Evolutionary conservation across 2,888 invertebrate genomes (phyloP), one percentile per base, ranked within the genome.

Genomic region (Trissolcus japonicus): DNA sequence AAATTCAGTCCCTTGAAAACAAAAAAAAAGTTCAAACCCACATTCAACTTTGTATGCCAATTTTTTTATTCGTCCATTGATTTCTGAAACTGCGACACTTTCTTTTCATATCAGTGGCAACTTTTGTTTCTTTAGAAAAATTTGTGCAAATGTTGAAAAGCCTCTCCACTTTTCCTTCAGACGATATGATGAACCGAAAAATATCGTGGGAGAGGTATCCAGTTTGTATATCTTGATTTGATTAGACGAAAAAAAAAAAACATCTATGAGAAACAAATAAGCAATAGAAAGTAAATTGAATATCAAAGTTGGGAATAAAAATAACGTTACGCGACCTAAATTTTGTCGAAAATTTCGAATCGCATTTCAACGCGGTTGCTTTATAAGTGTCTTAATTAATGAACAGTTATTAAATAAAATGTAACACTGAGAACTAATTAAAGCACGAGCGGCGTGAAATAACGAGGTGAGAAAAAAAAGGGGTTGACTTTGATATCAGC

Each of bases 391-490:
- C 19, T 54, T 63, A 63, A 63, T 65, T 65, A 56, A 65, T 56
- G 17, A 65, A 56, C 46, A 63, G 55, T 63, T 63, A 63, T 63
- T 53, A 41, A 53, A 51, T 40, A 25, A 61, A 17, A 63, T 35
- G 25, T 41, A 53, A 63, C 53, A 53, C 17, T 16, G 61, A 21
- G 25, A 17, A 54, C 62, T 55, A 63, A 63, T 63, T 63, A 25
- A 48, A 63, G 19, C 17, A 6, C 46, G 46, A 46, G 16, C 46
- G 16, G 9, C 46, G 46, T 6, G 11, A 46, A 46, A 46, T n/a
- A 35, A 35, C 35, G 35, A 35, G 35, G 35, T 35, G 35, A 11
- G 35, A 35, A 9, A 35, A 35, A 25, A 25, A 35, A 35, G 6
- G 35, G 35, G 35, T 9, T 35, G 35, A 35, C 35, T 35, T 35